These are phyloP conservation scores for Hydractinia echinata DNA, from an alignment of 30 jellyfish, hydroid and myxozoan genomes.

Conservation along the genomic window DNA sequence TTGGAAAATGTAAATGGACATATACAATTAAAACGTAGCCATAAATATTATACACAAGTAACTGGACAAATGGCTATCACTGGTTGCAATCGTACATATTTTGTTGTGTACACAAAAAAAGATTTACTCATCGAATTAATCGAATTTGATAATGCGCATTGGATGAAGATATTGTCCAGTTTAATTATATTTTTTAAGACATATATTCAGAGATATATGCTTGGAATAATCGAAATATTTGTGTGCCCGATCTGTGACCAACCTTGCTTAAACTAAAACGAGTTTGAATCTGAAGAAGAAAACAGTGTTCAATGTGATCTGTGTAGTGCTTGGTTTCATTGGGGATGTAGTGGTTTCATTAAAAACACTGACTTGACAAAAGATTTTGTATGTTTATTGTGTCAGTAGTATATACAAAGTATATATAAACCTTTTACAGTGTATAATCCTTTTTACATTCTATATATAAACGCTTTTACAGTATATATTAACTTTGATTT, in stretches of 20 bases:
- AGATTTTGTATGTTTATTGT: too few species aligned
- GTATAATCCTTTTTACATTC: too few species aligned
- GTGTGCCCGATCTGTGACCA: conserved; percentile 29
- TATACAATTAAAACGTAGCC: neutral
- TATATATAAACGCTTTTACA: too few species aligned
- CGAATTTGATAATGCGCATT: conserved; percentile 15
- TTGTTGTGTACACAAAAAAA: conserved; percentile 2
- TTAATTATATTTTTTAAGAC: conserved; percentile 14
- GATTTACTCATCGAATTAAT: neutral
- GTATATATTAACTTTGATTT: too few species aligned
- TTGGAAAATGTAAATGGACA: conserved; percentile 4
- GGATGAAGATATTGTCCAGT: neutral
- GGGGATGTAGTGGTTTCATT: neutral
- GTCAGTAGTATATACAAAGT: too few species aligned
- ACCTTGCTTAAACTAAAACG: conserved; percentile 13
- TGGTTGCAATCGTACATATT: conserved; percentile 21
- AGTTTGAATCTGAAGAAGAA: conserved; percentile 28
- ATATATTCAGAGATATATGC: conserved; percentile 23
- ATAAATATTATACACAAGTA: conserved; percentile 26
- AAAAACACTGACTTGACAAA: too few species aligned
- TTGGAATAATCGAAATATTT: conserved; percentile 10
- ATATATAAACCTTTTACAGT: too few species aligned
- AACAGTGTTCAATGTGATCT: conserved; percentile 24
- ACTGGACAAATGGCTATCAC: conserved; percentile 42
- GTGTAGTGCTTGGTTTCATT: conserved; percentile 28